A percentile compares a stretch with the other conserved stretches of the same genome.
These are phyloP conservation scores for Mesitornis unicolor DNA, from an alignment of 2,113 vertebrate genomes.

Conservation along the genomic window DNA sequence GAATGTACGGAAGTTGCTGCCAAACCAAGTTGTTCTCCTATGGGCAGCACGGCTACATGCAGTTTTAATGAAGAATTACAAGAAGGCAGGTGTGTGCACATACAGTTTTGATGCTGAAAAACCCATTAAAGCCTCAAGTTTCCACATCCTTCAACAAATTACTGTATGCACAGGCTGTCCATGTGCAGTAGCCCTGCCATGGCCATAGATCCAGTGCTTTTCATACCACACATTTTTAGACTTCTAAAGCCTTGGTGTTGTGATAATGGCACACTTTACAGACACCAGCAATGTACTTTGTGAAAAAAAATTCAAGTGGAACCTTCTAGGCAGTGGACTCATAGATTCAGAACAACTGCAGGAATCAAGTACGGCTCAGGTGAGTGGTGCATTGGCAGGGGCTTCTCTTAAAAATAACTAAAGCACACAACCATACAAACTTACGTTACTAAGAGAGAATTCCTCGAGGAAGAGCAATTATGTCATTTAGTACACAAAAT, in stretches of 20 bases:
- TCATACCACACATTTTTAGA: conserved; percentile 29
- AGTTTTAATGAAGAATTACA: neutral
- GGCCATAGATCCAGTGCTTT: neutral
- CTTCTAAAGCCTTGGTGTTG: neutral
- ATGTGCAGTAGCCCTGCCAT: neutral
- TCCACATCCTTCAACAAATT: neutral
- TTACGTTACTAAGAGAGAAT: neutral
- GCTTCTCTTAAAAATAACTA: neutral
- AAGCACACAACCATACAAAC: neutral
- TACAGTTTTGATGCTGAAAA: neutral
- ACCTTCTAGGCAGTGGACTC: neutral
- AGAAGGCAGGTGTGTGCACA: neutral
- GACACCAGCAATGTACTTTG: neutral
- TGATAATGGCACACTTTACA: conserved; percentile 13
- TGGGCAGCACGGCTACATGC: neutral
- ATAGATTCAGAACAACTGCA: neutral
- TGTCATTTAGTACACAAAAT: conserved; percentile 6
- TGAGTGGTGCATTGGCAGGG: neutral
- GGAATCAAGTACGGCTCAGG: neutral
- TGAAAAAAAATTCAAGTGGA: conserved; percentile 32
- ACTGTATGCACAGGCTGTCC: neutral
- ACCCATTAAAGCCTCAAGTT: neutral
- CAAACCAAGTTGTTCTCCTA: neutral
- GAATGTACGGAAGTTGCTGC: neutral
- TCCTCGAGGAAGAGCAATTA: conserved; percentile 53